These are phyloP conservation scores for Ophion costatus DNA, from an alignment of 2,888 invertebrate genomes.

Conservation along the genomic window DNA sequence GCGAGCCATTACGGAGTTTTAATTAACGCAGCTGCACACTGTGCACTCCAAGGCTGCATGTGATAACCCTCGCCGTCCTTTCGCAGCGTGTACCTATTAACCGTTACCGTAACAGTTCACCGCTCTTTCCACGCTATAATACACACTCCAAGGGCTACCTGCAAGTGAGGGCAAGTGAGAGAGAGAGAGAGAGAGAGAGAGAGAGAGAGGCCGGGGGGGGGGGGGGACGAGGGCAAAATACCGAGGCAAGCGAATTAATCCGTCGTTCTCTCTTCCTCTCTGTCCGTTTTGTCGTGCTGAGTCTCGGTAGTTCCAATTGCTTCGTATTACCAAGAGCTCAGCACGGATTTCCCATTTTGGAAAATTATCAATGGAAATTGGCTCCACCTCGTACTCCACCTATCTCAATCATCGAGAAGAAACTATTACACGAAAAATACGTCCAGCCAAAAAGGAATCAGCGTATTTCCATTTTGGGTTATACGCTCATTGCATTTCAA, in stretches of 20 bases:
- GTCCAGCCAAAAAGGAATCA: neutral
- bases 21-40: conserved; percentile 72
- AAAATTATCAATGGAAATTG: conserved; percentile 49
- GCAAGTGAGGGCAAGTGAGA: conserved; percentile 3
- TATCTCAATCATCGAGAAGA: conserved; percentile 26
- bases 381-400: neutral
- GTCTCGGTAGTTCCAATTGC: conserved; percentile 41
- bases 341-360: conserved; percentile 43
- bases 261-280: conserved; percentile 25
- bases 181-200: conserved; percentile 20
- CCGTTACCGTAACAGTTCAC: conserved; percentile 69
- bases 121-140: conserved; percentile 53
- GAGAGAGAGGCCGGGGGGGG: conserved; percentile 22
- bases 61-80: conserved; percentile 58
- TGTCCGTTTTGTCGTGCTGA: neutral
- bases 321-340: conserved; percentile 38
- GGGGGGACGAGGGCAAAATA: conserved; percentile 34
- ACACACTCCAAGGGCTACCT: conserved; percentile 44
- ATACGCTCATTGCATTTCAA: neutral
- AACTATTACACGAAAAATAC: neutral
- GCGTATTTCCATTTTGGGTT: neutral
- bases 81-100: conserved; percentile 70
- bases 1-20: conserved; percentile 75
- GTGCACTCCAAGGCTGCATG: conserved; percentile 60
- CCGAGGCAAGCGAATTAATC: conserved; percentile 55